A percentile compares a stretch with the other conserved stretches of the same genome.
Conservation (phyloP, 2,888 invertebrate species). For the Dilophus febrilis region DNA sequence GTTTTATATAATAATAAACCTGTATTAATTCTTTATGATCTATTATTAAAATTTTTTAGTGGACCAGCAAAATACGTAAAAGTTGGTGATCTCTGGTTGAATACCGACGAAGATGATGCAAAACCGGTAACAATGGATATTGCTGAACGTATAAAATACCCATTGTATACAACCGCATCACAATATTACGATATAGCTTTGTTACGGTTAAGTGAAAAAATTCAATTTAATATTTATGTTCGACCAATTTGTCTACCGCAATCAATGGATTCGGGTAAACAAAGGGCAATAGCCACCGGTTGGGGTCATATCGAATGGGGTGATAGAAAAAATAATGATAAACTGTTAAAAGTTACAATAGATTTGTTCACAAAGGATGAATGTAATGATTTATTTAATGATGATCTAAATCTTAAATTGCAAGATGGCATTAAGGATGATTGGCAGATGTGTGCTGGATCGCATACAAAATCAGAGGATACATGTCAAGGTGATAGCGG, state of each 20-base stretch:
- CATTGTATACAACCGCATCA: slow-evolving; percentile 25
- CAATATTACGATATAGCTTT: slow-evolving; percentile 34
- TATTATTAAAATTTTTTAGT: slow-evolving; percentile 10
- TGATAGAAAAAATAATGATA: slow-evolving; percentile 18
- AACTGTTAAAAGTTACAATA: slow-evolving; percentile 31
- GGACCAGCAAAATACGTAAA: slow-evolving; percentile 17
- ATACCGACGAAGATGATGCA: slow-evolving; percentile 18
- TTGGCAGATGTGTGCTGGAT: slow-evolving; percentile 32
- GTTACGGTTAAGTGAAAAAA: slow-evolving; percentile 21
- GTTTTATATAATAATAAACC: no score
- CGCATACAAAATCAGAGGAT: slow-evolving; percentile 21
- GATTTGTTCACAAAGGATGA: slow-evolving; percentile 16
- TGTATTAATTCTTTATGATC: background rate
- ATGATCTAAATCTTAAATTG: slow-evolving; percentile 13
- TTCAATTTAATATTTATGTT: slow-evolving; percentile 19
- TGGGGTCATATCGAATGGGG: slow-evolving; percentile 19
- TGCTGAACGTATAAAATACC: slow-evolving; percentile 24
- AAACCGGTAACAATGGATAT: slow-evolving; percentile 20
- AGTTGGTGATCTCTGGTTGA: slow-evolving; percentile 24
- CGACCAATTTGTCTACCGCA: slow-evolving; percentile 23
- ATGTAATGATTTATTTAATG: slow-evolving; percentile 20
- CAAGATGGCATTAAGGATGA: slow-evolving; percentile 26
- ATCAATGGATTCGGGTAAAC: slow-evolving; percentile 10
- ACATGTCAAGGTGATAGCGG: slow-evolving; percentile 40
- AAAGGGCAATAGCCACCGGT: slow-evolving; percentile 22